Evolutionary conservation across 2,888 invertebrate species (phyloP).

Genomic region (Parelbella ahira): DNA sequence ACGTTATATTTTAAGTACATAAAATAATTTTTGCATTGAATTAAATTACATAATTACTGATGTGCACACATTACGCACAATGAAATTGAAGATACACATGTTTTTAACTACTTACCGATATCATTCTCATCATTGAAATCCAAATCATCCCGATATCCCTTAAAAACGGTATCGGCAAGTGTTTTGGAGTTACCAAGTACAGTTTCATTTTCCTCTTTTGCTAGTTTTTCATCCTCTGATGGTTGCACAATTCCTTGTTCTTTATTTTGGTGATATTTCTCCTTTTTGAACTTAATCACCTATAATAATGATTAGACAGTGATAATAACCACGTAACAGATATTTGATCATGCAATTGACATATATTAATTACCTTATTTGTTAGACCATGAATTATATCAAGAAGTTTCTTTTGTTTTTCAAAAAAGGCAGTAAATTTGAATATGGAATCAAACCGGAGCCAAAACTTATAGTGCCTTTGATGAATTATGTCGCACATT

Average conservation of each 20-base stretch:
- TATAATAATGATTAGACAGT: conserved; percentile 38
- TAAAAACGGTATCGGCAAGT: conserved; percentile 77
- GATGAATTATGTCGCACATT: conserved; percentile 91
- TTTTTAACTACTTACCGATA: conserved; percentile 83
- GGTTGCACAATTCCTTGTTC: conserved; percentile 65
- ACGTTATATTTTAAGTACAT: no score
- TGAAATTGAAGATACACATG: no score
- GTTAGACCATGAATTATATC: conserved; percentile 88
- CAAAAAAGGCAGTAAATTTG: conserved; percentile 84
- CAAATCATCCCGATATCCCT: conserved; percentile 87
- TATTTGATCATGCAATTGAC: no score
- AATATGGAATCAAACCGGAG: conserved; percentile 86
- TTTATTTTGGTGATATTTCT: conserved; percentile 75
- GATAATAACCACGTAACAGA: no score
- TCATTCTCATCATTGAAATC: conserved; percentile 91
- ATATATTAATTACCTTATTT: conserved; percentile 85
- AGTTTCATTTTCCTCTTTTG: conserved; percentile 52
- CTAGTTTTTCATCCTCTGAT: conserved; percentile 54
- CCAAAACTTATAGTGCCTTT: conserved; percentile 88
- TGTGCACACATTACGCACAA: no score
- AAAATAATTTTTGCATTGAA: no score
- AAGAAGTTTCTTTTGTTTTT: conserved; percentile 84
- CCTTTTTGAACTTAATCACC: conserved; percentile 83
- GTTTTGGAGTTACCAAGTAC: conserved; percentile 51
- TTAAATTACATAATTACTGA: no score